These are phyloP conservation scores for Motacilla alba DNA, from an alignment of 2,113 vertebrate genomes.

Conservation along the genomic window DNA sequence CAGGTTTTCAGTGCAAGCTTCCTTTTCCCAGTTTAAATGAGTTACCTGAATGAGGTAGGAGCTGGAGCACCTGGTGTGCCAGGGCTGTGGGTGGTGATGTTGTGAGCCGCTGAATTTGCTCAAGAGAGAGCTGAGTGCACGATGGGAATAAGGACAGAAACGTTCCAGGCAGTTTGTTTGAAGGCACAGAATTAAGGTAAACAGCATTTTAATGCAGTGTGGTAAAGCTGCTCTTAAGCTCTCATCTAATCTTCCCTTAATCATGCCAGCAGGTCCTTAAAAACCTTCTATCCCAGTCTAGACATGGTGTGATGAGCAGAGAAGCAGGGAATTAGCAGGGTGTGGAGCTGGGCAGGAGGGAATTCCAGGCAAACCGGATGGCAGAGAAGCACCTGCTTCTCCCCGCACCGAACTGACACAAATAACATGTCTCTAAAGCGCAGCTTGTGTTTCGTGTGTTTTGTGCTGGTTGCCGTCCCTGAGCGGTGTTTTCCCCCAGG, in stretches of 20 bases:
- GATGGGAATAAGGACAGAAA: not conserved
- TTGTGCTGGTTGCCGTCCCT: not conserved
- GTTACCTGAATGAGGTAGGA: not conserved
- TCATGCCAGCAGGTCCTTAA: slow-evolving; percentile 13
- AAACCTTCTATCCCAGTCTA: slow-evolving; percentile 43
- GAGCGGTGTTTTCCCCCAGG: slow-evolving; percentile 65
- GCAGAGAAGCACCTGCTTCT: not conserved
- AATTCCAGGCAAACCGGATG: not conserved
- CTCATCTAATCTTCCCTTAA: slow-evolving; percentile 41
- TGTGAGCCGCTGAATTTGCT: not conserved
- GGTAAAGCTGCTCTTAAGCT: slow-evolving; percentile 34
- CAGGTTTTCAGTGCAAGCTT: not conserved
- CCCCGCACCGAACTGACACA: fast-evolving
- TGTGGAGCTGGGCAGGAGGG: not conserved
- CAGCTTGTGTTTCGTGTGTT: not conserved
- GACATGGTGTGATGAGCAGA: slow-evolving; percentile 35
- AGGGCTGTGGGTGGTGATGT: not conserved
- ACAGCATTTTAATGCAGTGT: not conserved
- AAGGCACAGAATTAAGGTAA: not conserved
- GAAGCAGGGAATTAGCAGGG: not conserved
- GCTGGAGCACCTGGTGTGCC: not conserved
- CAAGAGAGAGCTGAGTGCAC: not conserved
- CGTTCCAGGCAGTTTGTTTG: not conserved
- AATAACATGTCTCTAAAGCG: fast-evolving
- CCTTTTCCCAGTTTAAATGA: not conserved